A percentile compares a stretch with the other conserved stretches of the same genome.
Conservation (phyloP, 2,888 invertebrate genomes). For the Plagodis dolabraria region DNA sequence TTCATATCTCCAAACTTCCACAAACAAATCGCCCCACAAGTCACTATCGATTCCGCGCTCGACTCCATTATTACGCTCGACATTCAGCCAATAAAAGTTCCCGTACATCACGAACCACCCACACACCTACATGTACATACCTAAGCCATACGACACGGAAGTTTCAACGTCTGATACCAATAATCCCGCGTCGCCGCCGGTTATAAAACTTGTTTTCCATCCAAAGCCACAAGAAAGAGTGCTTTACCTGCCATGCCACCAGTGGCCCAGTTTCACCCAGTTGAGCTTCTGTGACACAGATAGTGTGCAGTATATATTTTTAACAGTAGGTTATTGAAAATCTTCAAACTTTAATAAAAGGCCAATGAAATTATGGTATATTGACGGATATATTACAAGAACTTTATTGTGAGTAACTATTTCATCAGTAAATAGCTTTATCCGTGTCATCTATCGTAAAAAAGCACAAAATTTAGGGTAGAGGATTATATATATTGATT, state of each 20-base stretch:
- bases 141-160: conserved; percentile 28
- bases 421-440: no score
- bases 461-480: no score
- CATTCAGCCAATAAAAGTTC: conserved; percentile 29
- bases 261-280: conserved; percentile 48
- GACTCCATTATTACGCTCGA: conserved; percentile 26
- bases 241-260: conserved; percentile 34
- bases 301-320: conserved; percentile 1
- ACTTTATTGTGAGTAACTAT: no score
- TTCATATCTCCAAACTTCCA: conserved; percentile 1
- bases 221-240: conserved; percentile 47
- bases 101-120: conserved; percentile 24
- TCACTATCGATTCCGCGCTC: conserved; percentile 15
- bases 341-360: no score
- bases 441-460: no score
- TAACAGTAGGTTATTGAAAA: conserved; percentile 1
- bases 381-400: no score
- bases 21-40: conserved; percentile 10
- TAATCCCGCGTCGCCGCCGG: conserved; percentile 43
- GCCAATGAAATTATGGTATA: no score
- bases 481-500: no score
- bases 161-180: conserved; percentile 45
- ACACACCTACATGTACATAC: conserved; percentile 1
- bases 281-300: conserved; percentile 25
- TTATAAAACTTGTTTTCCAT: conserved; percentile 49